Conservation (phyloP, 2,797 vertebrate genomes). For the Platyrinchus mystaceus region DNA sequence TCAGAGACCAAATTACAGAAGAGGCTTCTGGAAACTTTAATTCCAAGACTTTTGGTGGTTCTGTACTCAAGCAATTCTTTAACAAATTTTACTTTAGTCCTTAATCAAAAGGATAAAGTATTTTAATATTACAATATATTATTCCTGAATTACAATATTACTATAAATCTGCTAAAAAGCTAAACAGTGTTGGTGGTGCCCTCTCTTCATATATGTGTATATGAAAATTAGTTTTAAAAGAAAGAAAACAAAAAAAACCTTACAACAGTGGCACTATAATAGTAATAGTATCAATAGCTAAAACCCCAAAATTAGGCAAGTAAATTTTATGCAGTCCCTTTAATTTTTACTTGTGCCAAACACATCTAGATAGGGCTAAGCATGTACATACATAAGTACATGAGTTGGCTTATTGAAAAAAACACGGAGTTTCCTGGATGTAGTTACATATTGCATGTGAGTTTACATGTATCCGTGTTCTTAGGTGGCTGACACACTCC, state of each 20-base stretch:
- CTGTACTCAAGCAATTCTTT: background rate
- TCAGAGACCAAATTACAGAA: background rate
- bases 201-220: background rate
- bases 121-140: background rate
- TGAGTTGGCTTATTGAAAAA: background rate
- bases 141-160: background rate
- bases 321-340: background rate
- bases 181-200: background rate
- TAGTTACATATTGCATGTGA: background rate
- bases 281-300: background rate
- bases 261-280: background rate
- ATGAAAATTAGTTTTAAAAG: background rate
- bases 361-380: background rate
- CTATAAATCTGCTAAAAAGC: background rate
- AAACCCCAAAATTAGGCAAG: background rate
- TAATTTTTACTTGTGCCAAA: background rate
- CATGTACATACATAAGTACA: rapidly evolving
- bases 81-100: background rate
- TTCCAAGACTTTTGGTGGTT: background rate
- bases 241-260: background rate
- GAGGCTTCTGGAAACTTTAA: background rate
- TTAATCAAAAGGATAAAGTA: background rate
- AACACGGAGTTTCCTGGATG: background rate
- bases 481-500: background rate
- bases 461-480: background rate